These are phyloP conservation scores for Halesus radiatus DNA, from an alignment of 1,140 invertebrate species.

Conservation along the genomic window DNA sequence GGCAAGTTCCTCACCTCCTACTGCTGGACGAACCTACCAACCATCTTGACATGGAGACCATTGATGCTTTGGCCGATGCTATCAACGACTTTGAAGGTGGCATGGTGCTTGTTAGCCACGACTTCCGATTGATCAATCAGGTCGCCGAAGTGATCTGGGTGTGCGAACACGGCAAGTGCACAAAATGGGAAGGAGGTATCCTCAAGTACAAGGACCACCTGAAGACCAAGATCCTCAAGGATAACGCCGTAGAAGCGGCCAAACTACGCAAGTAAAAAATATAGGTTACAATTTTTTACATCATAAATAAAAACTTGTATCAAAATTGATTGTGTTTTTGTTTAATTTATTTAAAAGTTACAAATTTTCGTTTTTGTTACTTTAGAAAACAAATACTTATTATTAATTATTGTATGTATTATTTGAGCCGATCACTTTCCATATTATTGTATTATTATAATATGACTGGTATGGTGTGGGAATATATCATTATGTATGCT, in stretches of 20 bases:
- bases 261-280: conserved; percentile 65
- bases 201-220: conserved; percentile 96
- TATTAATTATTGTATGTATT: too few species aligned
- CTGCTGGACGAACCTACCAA: conserved; percentile 98
- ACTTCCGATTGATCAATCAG: conserved; percentile 98
- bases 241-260: conserved; percentile 70
- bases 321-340: too few species aligned
- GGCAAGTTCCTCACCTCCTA: conserved; percentile 94
- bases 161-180: conserved; percentile 95
- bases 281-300: conserved; percentile 2
- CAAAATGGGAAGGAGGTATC: conserved; percentile 97
- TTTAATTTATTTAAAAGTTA: too few species aligned
- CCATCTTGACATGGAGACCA: conserved; percentile 99
- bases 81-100: conserved; percentile 98
- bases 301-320: too few species aligned
- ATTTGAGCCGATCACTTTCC: too few species aligned
- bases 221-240: conserved; percentile 84
- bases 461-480: too few species aligned
- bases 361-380: too few species aligned
- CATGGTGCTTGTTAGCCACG: conserved; percentile 97
- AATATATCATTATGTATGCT: too few species aligned
- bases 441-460: too few species aligned
- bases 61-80: conserved; percentile 97
- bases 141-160: conserved; percentile 99
- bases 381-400: too few species aligned